Conservation (phyloP, 2,113 vertebrate genomes). For the Psittacula cyanocephala region DNA sequence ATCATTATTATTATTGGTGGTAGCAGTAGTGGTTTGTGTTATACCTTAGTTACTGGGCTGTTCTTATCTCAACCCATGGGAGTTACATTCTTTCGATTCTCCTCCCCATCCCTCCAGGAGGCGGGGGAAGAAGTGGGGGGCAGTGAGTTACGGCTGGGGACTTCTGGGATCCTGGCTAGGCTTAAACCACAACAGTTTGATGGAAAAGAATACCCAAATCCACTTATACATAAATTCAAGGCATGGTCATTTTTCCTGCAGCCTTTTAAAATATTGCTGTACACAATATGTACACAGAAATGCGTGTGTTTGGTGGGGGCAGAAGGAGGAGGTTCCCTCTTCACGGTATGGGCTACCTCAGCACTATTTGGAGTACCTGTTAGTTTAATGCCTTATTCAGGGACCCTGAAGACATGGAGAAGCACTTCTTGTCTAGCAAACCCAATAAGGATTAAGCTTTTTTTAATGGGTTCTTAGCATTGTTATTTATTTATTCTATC, state of each 20-base stretch:
- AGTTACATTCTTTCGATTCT: no score
- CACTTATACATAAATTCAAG: background rate
- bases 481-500: background rate
- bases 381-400: conserved; percentile 1
- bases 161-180: no score
- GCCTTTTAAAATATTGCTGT: background rate
- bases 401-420: background rate
- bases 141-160: no score
- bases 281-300: background rate
- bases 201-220: background rate
- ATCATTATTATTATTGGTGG: no score
- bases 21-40: no score
- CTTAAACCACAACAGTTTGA: background rate
- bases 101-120: no score
- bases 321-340: background rate
- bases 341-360: background rate
- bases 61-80: no score
- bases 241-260: background rate
- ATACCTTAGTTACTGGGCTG: no score
- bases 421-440: conserved; percentile 8
- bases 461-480: background rate
- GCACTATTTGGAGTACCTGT: background rate
- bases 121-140: no score
- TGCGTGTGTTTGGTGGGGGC: background rate
- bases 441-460: background rate